phyloP scores from a whole-genome alignment of 1,140 invertebrate species.

The silkworm (Bombyx mori) region ASM3026992v2 NC_085111.1:2702501-2703000 shows the following conservation, averaged over 20 bases:
- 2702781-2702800: too few species aligned
- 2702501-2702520: constrained; percentile 49
- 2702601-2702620: constrained; percentile 4
- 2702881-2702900: constrained; percentile 38
- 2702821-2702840: too few species aligned
- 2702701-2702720: constrained; percentile 54
- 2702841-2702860: too few species aligned
- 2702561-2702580: constrained; percentile 33
- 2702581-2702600: constrained; percentile 20
- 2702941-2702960: constrained; percentile 29
- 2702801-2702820: too few species aligned
- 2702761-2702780: not conserved
- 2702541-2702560: constrained; percentile 30
- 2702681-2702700: constrained; percentile 45
- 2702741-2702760: too few species aligned
- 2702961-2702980: constrained; percentile 60
- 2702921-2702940: constrained; percentile 62
- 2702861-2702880: constrained; percentile 44
- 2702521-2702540: constrained; percentile 31
- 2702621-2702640: constrained; percentile 26
- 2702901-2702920: constrained; percentile 52
- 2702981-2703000: constrained; percentile 31
- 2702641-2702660: constrained; percentile 31
- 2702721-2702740: constrained; percentile 15
- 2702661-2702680: constrained; percentile 35